Conservation (phyloP, 2,888 invertebrate genomes). For the Cabera pusaria region DNA sequence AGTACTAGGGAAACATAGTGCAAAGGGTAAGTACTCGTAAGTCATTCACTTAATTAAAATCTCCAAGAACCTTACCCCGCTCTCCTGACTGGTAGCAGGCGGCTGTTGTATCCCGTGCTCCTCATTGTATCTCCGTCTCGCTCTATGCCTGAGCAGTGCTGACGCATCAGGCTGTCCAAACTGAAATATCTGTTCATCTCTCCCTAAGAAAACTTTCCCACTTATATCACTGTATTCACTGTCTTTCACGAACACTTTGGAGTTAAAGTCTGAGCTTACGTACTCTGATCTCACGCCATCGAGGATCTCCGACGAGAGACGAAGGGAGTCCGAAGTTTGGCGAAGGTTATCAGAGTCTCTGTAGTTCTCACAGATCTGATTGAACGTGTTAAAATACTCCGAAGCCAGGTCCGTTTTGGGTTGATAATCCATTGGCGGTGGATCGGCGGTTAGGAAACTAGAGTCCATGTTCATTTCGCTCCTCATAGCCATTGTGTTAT, state of each 20-base stretch:
- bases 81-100: slow-evolving; percentile 73
- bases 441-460: slow-evolving; percentile 81
- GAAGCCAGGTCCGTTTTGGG: slow-evolving; percentile 64
- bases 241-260: slow-evolving; percentile 31
- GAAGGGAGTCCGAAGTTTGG: slow-evolving; percentile 67
- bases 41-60: no score
- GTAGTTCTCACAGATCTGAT: slow-evolving; percentile 73
- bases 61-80: slow-evolving; percentile 83
- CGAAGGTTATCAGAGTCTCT: slow-evolving; percentile 66
- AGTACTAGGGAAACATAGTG: no score
- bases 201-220: slow-evolving; percentile 68
- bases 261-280: slow-evolving; percentile 48
- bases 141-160: slow-evolving; percentile 78
- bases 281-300: slow-evolving; percentile 59
- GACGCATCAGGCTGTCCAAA: slow-evolving; percentile 85
- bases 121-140: slow-evolving; percentile 68
- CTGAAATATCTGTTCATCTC: slow-evolving; percentile 71
- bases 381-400: slow-evolving; percentile 77
- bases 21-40: no score
- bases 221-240: slow-evolving; percentile 39
- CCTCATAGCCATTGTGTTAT: slow-evolving; percentile 60
- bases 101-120: slow-evolving; percentile 72
- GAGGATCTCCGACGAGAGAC: slow-evolving; percentile 68
- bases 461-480: slow-evolving; percentile 71
- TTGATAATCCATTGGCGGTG: slow-evolving; percentile 76